These are phyloP conservation scores for Sericinus montela DNA, from an alignment of 2,888 invertebrate species.

Conservation along the genomic window DNA sequence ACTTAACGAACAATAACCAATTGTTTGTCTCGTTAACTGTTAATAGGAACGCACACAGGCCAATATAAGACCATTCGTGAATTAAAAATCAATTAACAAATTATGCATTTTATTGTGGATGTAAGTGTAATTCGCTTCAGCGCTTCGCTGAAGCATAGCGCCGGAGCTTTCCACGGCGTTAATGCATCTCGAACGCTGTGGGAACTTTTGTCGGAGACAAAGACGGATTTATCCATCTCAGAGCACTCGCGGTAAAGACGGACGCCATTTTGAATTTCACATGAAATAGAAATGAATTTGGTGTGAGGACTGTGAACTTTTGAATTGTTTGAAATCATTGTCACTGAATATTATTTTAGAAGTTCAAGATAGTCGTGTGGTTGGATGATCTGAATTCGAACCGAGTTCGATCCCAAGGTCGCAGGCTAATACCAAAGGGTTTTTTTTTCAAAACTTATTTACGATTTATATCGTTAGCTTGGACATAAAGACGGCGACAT, in stretches of 20 bases:
- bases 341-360: too few relatives aligned
- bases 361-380: too few relatives aligned
- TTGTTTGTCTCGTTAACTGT: not conserved
- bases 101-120: not conserved
- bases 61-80: not conserved
- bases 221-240: conserved; percentile 6
- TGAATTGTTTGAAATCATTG: too few relatives aligned
- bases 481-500: too few relatives aligned
- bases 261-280: conserved; percentile 3
- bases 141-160: not conserved
- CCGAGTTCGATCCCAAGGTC: too few relatives aligned
- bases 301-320: not conserved
- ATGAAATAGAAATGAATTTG: not conserved
- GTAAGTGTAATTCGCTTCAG: not conserved
- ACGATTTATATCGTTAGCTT: too few relatives aligned
- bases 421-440: too few relatives aligned
- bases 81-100: not conserved
- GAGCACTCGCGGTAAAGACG: not conserved
- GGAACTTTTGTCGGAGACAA: conserved; percentile 1
- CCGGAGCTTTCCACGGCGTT: not conserved
- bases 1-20: not conserved
- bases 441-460: too few relatives aligned
- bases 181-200: conserved; percentile 6
- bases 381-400: too few relatives aligned
- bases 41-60: not conserved